A percentile compares a stretch with the other conserved stretches of the same genome.
Conservation (phyloP, 2,888 invertebrate species). For the Pardosa pseudoannulata region DNA sequence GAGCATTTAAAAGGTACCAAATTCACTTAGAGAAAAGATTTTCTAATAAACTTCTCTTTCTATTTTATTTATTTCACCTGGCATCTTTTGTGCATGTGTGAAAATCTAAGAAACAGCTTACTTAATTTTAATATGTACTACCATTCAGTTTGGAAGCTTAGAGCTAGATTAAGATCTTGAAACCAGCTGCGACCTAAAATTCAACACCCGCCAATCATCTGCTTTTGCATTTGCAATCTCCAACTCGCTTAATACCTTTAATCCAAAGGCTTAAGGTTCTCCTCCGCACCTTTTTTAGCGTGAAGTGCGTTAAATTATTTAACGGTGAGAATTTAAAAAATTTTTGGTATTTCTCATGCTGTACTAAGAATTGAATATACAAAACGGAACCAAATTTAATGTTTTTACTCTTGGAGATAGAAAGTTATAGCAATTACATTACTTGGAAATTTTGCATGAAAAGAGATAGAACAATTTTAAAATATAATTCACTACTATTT, state of each 20-base stretch:
- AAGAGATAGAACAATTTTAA: too few relatives aligned
- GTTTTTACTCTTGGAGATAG: too few relatives aligned
- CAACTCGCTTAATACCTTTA: conserved; percentile 28
- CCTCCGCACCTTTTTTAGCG: conserved; percentile 1
- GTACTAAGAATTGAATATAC: too few relatives aligned
- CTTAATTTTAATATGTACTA: conserved; percentile 58
- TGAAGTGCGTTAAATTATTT: conserved; percentile 54
- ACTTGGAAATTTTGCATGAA: too few relatives aligned
- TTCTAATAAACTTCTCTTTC: conserved; percentile 61
- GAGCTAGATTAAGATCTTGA: conserved; percentile 52
- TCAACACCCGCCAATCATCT: conserved; percentile 41
- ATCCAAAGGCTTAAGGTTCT: conserved; percentile 42
- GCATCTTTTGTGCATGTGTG: conserved; percentile 25
- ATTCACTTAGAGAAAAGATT: conserved; percentile 32
- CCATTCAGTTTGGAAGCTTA: conserved; percentile 37
- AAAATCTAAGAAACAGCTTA: conserved; percentile 44
- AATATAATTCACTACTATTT: too few relatives aligned
- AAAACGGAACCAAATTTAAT: too few relatives aligned
- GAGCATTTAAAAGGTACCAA: conserved; percentile 19
- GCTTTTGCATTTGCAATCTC: conserved; percentile 26
- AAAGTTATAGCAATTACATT: too few relatives aligned
- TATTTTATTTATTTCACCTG: conserved; percentile 32
- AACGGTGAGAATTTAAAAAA: conserved; percentile 38
- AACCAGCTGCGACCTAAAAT: conserved; percentile 59
- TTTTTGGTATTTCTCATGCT: neutral